These are phyloP conservation scores for Drosophila demipolita DNA, from an alignment of 2,888 invertebrate species.

Conservation along the genomic window DNA sequence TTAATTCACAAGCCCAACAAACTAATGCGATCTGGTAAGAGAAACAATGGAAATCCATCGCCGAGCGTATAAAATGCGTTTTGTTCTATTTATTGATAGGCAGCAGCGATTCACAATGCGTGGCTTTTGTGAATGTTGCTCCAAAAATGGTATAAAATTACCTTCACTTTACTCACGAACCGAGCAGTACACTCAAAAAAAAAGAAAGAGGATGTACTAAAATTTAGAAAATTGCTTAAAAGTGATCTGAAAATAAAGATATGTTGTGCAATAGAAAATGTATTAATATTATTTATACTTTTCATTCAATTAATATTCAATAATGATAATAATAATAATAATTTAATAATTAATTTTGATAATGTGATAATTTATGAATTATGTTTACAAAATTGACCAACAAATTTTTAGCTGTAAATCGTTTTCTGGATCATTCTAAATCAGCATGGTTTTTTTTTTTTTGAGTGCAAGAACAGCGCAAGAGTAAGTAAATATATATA, in stretches of 20 bases:
- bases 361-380: neutral
- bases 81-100: slow-evolving; percentile 50
- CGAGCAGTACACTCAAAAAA: neutral
- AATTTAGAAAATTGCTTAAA: neutral
- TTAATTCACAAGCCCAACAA: slow-evolving; percentile 14
- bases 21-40: slow-evolving; percentile 8
- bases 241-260: neutral
- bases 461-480: neutral
- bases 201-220: neutral
- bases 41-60: slow-evolving; percentile 4
- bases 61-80: slow-evolving; percentile 16
- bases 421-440: neutral
- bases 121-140: slow-evolving; percentile 44
- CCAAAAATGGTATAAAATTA: slow-evolving; percentile 56
- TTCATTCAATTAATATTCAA: neutral
- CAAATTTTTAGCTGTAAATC: neutral
- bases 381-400: neutral
- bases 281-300: neutral
- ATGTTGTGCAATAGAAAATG: neutral
- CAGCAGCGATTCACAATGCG: slow-evolving; percentile 35
- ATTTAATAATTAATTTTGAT: no score
- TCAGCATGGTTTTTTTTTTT: neutral
- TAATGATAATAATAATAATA: neutral
- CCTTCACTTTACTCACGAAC: slow-evolving; percentile 22
- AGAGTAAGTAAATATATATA: neutral